These are phyloP conservation scores for Gibbula magus DNA, from an alignment of 2,888 invertebrate genomes.

Conservation along the genomic window DNA sequence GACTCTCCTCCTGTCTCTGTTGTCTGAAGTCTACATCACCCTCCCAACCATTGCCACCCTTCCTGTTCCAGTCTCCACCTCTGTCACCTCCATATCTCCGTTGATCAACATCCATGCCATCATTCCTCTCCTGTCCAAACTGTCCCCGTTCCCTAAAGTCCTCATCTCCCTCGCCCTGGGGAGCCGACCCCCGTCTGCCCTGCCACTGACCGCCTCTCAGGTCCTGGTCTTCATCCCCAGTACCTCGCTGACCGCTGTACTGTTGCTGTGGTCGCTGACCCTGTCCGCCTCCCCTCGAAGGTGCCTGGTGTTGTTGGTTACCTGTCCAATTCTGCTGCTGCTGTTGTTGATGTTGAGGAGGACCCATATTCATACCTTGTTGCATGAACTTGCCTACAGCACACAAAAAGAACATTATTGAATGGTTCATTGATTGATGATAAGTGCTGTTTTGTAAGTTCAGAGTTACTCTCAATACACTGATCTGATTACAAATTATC, in stretches of 20 bases:
- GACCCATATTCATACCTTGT: not conserved
- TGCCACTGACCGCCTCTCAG: slow-evolving; percentile 14
- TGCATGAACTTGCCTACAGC: not conserved
- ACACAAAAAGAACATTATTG: not conserved
- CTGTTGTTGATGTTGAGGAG: slow-evolving; percentile 2
- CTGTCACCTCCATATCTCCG: slow-evolving; percentile 26
- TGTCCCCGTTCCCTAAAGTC: slow-evolving; percentile 24
- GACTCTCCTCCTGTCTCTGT: slow-evolving; percentile 30
- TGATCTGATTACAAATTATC: no score
- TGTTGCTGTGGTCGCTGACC: not conserved
- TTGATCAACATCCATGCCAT: not conserved
- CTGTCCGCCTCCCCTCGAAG: not conserved
- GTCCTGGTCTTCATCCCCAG: slow-evolving; percentile 27
- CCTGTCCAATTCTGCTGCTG: not conserved
- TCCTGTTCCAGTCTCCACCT: slow-evolving; percentile 33
- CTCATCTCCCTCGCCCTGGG: slow-evolving; percentile 26
- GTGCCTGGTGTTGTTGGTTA: not conserved
- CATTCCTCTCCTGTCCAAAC: slow-evolving; percentile 1
- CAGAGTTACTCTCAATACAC: no score
- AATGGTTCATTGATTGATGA: no score
- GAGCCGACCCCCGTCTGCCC: slow-evolving; percentile 8
- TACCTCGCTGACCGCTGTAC: not conserved
- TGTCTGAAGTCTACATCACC: slow-evolving; percentile 34
- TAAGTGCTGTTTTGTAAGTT: no score
- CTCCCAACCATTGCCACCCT: slow-evolving; percentile 36